Base-by-base conservation (phyloP, 2,888 invertebrate species). In the Machimus rusticus region DNA sequence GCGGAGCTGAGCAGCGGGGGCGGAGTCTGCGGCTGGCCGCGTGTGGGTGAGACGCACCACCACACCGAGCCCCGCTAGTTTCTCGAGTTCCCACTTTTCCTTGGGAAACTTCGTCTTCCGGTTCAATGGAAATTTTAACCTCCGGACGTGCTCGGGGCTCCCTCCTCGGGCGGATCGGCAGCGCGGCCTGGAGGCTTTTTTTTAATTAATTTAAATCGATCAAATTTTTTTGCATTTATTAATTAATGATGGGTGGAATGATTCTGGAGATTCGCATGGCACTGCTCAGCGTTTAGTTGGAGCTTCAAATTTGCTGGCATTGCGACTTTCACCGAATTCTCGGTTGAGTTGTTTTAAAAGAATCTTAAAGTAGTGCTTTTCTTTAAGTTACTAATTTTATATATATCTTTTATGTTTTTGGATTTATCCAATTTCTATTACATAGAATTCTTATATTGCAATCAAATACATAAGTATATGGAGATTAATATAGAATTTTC, bases 201-300 rank as follows among this genome's bases (percentile, higher is more conserved):
- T 74, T 84, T 87, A 88, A 88, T 88, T 88, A 87, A 88, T 88
- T 88, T 88, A 88, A 88, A 88, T 88, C 86, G 88, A 88, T 87
- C 87, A 87, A 39, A 57, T 74, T 86, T 86, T 86, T 86, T 74
- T 76, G 76, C 34, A 76, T 86, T 77, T 77, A 76, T 76, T 76
- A 76, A 76, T 77, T 86, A 77, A 86, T 66, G 37, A 14, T 31
- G 28, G 23, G 28, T 23, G 23, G 66, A 14, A 66, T 66, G 28
- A 66, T 66, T 66, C 8, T 0, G 12, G 19, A 12, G 14, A 28
- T 14, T 66, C 66, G 28, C 57, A 57, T 23, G 19, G 57, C 19
- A 8, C 0, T 9, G 57, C 1, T 23, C 8, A 57, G 57, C 28
- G 23, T 66, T 66, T 19, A 23, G 66, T 9, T n/a, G 28, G 66